Base-by-base conservation (phyloP, 2,888 invertebrate species). In the Tenodera sinensis region DNA sequence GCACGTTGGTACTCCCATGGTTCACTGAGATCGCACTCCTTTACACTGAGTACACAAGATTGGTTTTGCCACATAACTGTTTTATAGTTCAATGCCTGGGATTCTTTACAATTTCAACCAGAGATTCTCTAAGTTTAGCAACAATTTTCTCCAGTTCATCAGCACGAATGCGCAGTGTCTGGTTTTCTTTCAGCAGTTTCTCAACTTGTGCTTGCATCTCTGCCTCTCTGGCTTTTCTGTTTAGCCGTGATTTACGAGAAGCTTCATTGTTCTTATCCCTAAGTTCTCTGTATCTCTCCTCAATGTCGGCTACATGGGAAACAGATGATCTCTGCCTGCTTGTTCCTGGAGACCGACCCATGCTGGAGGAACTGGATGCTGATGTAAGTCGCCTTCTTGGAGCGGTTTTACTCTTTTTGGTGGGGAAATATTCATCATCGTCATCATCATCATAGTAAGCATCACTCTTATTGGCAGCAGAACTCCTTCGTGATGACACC, bases 221-320 rank as follows among this genome's bases (percentile, higher is more conserved):
- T 28, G 91, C 91, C 91, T 95, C 95, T 90, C 94, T 95, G 2
- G 93, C 92, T 93, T 96, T 97, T 91, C 96, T 95, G 92, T 96
- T 97, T 94, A 96, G 95, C 91, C 97, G 94, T 1, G 97, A 97
- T 91, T 95, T 95, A 91, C 97, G 94, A 83, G 97, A 97, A 84
- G 97, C 97, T 93, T 96, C 96, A 92, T 97, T 97, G 93, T 97
- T 97, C 92, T 96, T 96, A 92, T 96, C 96, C 89, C 97, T 93
- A 91, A 96, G 94, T 92, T 96, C 96, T 88, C 96, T 94, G 92
- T 97, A 97, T 91, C 94, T 95, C 54, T 71, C 54, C 54, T 71
- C 54, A 6, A 71, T 71, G 85, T 85, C 84, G n/a, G 88, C 47
- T 28, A 42, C 89, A 84, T 28, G 47, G 6, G 47, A 83, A 14